Conservation (phyloP, 1,140 invertebrate genomes). For the Euura lappo region DNA sequence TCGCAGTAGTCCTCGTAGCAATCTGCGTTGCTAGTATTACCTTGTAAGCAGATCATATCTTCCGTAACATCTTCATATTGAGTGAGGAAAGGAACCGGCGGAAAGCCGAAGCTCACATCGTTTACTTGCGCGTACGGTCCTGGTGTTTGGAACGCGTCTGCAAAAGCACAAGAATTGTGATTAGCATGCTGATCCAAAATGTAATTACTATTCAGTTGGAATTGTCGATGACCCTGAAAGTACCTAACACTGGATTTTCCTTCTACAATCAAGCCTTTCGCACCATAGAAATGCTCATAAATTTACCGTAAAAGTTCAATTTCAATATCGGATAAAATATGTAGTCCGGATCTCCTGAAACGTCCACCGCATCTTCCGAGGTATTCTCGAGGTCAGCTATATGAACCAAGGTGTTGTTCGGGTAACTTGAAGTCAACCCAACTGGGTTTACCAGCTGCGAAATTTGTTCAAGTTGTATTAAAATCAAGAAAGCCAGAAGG, state of each 20-base stretch:
- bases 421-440: conserved; percentile 12
- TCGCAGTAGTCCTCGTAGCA: conserved; percentile 13
- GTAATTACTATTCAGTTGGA: too few species aligned
- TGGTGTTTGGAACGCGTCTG: conserved; percentile 26
- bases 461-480: not conserved
- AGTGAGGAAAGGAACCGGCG: conserved; percentile 27
- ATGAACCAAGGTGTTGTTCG: conserved; percentile 26
- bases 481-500: not conserved
- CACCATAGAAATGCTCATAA: too few species aligned
- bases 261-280: too few species aligned
- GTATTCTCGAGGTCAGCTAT: conserved; percentile 27
- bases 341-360: conserved; percentile 24
- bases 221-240: too few species aligned
- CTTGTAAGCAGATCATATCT: too few species aligned
- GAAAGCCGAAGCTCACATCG: conserved; percentile 30
- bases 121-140: conserved; percentile 34
- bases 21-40: not conserved
- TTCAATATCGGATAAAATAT: conserved; percentile 27
- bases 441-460: conserved; percentile 30
- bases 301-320: conserved; percentile 25
- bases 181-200: not conserved
- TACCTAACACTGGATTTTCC: too few species aligned
- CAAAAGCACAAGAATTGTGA: not conserved
- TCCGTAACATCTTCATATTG: conserved; percentile 21
- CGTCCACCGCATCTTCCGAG: not conserved